Base-by-base conservation (phyloP, 2,797 vertebrate genomes). In the Danionella dracula region DNA sequence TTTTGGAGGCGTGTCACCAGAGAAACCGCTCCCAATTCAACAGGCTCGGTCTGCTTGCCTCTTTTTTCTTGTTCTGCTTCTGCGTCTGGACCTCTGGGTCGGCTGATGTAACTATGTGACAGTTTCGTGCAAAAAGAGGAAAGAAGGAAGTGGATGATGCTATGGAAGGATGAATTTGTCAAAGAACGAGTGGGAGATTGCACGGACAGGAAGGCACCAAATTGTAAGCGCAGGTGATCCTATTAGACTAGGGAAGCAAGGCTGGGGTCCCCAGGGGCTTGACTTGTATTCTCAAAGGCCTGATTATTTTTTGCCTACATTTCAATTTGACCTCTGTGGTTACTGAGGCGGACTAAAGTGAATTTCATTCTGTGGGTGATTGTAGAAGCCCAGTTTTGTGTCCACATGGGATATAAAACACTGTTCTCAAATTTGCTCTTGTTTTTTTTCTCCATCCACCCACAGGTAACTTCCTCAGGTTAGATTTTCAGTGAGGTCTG, bases 91-190 rank as follows among this genome's bases (percentile, higher is more conserved):
- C 34, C 53, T 45, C 34, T 68, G 74, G 44, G 66, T 65, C 44
- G 70, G 59, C 71, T 76, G 75, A 76, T 76, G 75, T 73, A 76
- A 76, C 71, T 5, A 17, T 37, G 57, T 55, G 75, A 76, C 75
- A 76, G 71, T 73, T 68, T 61, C 31, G 19, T 72, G 73, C 50
- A 68, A 75, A 68, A 49, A 34, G 48, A 65, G 61, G 68, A 68
- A 73, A 68, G 64, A 63, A 65, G 48, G 50, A 45, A 54, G 41
- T 46, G 44, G 65, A 71, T 3, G 23, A 27, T 3, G 23, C 23
- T 6, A 27, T 64, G 54, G 44, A 73, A 49, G 37, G 49, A 73
- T 68, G 71, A 65, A 68, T 71, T 62, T 68, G 59, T 48, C 27
- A 23, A 11, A 68, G 68, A 41, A 68, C 19, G 65, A 73, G 64